These are phyloP conservation scores for Asbolus verrucosus DNA, from an alignment of 1,140 invertebrate genomes.

Conservation along the genomic window DNA sequence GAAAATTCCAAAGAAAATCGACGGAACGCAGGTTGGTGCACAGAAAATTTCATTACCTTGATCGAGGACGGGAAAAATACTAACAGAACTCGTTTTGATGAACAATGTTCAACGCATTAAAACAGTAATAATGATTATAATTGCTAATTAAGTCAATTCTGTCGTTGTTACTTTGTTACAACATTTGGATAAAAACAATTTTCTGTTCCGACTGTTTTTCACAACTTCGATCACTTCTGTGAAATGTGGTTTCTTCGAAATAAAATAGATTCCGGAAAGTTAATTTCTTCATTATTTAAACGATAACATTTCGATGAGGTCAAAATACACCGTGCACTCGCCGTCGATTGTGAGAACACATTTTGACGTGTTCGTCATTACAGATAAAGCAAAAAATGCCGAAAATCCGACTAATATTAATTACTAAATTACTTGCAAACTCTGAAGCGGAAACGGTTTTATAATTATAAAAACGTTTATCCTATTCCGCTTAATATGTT, in stretches of 20 bases:
- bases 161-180: slow-evolving; percentile 1
- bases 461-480: background rate
- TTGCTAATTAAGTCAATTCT: slow-evolving; percentile 32
- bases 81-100: slow-evolving; percentile 11
- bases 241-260: background rate
- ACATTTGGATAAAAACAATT: background rate
- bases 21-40: slow-evolving; percentile 5
- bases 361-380: background rate
- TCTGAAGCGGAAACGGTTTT: background rate
- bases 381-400: background rate
- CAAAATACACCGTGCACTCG: background rate
- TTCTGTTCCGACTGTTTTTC: background rate
- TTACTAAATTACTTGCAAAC: background rate
- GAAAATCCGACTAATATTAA: too few relatives aligned
- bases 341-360: background rate
- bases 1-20: slow-evolving; percentile 11
- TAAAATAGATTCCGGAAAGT: background rate
- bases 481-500: slow-evolving; percentile 8
- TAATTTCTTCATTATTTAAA: background rate
- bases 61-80: slow-evolving; percentile 1
- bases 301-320: slow-evolving; percentile 23
- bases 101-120: slow-evolving; percentile 21
- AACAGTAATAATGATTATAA: slow-evolving; percentile 20
- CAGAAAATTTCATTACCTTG: slow-evolving; percentile 20
- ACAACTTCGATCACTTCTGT: background rate